A percentile compares a stretch with the other conserved stretches of the same genome.
phyloP scores from a whole-genome alignment of 2,797 vertebrate genomes.

The Ctenochaetus hawaiiensis region DNA sequence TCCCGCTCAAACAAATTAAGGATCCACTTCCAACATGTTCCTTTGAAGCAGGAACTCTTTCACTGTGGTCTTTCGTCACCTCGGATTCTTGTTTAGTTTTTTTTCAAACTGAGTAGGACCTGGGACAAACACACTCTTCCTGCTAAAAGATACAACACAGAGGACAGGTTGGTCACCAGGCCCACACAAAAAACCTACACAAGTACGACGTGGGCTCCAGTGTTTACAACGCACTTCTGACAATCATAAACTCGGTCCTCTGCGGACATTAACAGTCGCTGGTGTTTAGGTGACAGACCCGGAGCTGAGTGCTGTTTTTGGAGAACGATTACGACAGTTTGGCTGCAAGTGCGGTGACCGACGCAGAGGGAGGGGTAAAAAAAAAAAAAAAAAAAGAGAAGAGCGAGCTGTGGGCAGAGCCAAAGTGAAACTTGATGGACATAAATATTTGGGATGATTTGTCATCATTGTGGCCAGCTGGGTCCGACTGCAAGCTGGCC shows the following conservation, averaged over 20 bases:
- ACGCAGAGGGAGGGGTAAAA: constrained; percentile 49
- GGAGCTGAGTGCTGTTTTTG: constrained; percentile 67
- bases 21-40: not conserved
- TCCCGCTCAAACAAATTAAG: not conserved
- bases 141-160: constrained; percentile 4
- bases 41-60: not conserved
- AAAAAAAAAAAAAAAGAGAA: constrained; percentile 22
- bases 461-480: constrained; percentile 81
- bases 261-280: constrained; percentile 63
- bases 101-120: constrained; percentile 6
- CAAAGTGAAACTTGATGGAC: constrained; percentile 73
- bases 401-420: constrained; percentile 67
- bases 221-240: constrained; percentile 57
- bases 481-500: constrained; percentile 63
- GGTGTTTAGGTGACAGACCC: constrained; percentile 78
- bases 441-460: constrained; percentile 86
- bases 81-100: constrained; percentile 25
- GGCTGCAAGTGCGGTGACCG: constrained; percentile 44
- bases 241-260: constrained; percentile 56
- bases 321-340: constrained; percentile 59
- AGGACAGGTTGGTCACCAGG: constrained; percentile 28
- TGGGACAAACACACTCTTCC: constrained; percentile 29
- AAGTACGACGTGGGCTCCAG: constrained; percentile 16
- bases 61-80: not conserved
- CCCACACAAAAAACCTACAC: constrained; percentile 46